These are phyloP conservation scores for Cirrhinus mrigala DNA, from an alignment of 2,797 vertebrate genomes.

Conservation along the genomic window DNA sequence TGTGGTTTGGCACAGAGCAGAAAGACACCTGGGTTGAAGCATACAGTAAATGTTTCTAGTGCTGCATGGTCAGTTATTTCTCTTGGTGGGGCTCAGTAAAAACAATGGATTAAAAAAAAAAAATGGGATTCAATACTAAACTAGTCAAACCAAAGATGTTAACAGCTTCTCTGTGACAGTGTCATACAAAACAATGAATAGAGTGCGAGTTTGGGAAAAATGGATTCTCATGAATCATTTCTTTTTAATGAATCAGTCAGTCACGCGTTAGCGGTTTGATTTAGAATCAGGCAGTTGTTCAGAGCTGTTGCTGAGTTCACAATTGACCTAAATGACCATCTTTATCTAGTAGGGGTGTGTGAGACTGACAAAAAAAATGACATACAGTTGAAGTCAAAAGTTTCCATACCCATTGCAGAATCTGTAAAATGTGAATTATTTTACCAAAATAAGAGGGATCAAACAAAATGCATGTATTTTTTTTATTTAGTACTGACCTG, in stretches of 20 bases:
- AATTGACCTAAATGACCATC: neutral
- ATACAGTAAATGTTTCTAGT: neutral
- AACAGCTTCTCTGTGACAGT: neutral
- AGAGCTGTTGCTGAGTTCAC: neutral
- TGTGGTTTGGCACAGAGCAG: constrained; percentile 10
- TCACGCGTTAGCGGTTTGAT: neutral
- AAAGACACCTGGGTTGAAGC: constrained; percentile 9
- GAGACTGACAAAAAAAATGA: neutral
- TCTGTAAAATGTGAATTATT: too few species aligned
- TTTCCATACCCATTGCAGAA: too few species aligned
- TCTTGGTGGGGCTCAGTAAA: neutral
- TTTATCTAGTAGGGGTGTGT: neutral
- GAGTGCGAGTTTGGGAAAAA: neutral
- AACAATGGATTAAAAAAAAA: neutral
- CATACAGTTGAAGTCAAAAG: too few species aligned
- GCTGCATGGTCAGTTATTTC: neutral
- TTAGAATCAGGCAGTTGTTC: neutral
- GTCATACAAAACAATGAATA: neutral
- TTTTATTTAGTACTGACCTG: too few species aligned
- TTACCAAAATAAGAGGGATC: too few species aligned
- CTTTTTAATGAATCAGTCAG: neutral
- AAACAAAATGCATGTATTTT: too few species aligned
- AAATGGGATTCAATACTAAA: constrained; percentile 9
- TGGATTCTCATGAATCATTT: too few species aligned
- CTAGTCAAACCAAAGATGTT: neutral